Evolutionary conservation across 2,797 vertebrate genomes (phyloP).

Genomic region (Hypotaenidia philippensis): DNA sequence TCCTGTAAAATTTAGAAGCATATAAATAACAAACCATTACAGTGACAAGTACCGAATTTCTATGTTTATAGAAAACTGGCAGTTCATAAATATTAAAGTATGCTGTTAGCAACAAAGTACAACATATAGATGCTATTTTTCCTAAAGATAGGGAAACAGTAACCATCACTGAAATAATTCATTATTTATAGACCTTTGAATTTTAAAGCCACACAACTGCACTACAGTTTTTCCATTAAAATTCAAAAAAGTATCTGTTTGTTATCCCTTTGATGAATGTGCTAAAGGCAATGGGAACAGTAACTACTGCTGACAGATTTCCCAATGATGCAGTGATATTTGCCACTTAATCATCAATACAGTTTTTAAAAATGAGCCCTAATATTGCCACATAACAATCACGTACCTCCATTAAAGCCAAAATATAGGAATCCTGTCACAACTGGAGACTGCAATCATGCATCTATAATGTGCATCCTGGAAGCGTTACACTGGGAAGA

Average conservation of each 20-base stretch:
- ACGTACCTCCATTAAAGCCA: slow-evolving; percentile 30
- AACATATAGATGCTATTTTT: slow-evolving; percentile 56
- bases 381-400: slow-evolving; percentile 26
- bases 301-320: slow-evolving; percentile 49
- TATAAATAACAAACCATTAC: slow-evolving; percentile 52
- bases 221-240: slow-evolving; percentile 69
- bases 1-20: slow-evolving; percentile 26
- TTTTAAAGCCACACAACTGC: slow-evolving; percentile 56
- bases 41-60: slow-evolving; percentile 14
- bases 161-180: slow-evolving; percentile 52
- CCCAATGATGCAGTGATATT: slow-evolving; percentile 23
- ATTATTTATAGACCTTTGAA: slow-evolving; percentile 65
- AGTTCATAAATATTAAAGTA: slow-evolving; percentile 60
- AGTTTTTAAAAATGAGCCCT: slow-evolving; percentile 38
- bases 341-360: slow-evolving; percentile 47
- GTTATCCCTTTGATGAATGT: slow-evolving; percentile 55
- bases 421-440: background rate
- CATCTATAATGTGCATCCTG: background rate
- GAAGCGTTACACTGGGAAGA: background rate
- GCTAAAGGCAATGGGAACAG: slow-evolving; percentile 38
- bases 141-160: slow-evolving; percentile 33
- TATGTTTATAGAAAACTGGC: slow-evolving; percentile 38
- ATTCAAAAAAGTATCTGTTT: slow-evolving; percentile 52
- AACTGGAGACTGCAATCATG: background rate
- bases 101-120: slow-evolving; percentile 45